phyloP scores from a whole-genome alignment of 2,113 vertebrate species.

The Periophthalmodon schlosseri region DNA sequence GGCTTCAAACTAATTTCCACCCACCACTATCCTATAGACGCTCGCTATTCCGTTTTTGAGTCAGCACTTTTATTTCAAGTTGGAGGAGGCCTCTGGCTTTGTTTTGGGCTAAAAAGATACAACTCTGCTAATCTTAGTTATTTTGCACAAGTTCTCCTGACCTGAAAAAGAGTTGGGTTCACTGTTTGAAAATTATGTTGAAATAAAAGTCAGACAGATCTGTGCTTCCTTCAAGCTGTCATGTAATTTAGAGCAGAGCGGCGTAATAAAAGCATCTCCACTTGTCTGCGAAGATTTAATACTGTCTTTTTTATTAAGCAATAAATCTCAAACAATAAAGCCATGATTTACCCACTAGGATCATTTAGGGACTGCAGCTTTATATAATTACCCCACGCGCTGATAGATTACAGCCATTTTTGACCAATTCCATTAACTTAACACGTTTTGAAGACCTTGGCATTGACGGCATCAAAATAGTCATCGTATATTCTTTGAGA shows the following conservation, averaged over 20 bases:
- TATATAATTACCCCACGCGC: slow-evolving; percentile 21
- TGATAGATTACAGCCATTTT: slow-evolving; percentile 19
- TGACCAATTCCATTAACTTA: neutral
- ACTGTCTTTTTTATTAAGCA: slow-evolving; percentile 21
- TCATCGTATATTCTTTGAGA: slow-evolving; percentile 9
- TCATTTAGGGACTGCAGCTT: slow-evolving; percentile 34
- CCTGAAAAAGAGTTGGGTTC: slow-evolving; percentile 5
- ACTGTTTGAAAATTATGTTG: slow-evolving; percentile 39
- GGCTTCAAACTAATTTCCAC: neutral
- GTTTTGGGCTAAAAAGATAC: neutral
- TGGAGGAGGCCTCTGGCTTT: neutral
- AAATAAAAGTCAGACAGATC: slow-evolving; percentile 43
- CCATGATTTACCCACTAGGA: slow-evolving; percentile 46
- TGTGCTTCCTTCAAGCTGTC: slow-evolving; percentile 45
- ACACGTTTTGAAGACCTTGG: slow-evolving; percentile 4
- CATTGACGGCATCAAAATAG: slow-evolving; percentile 9
- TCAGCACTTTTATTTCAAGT: neutral
- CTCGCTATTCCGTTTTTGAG: neutral
- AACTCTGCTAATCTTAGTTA: neutral
- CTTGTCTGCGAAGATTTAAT: slow-evolving; percentile 48
- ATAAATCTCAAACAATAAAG: slow-evolving; percentile 23
- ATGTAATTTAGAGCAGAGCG: slow-evolving; percentile 50
- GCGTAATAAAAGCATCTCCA: slow-evolving; percentile 54
- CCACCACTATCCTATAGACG: neutral
- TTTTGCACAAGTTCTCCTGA: slow-evolving; percentile 1